Conservation (phyloP, 2,888 invertebrate species). For the Amphipoea oculea region DNA sequence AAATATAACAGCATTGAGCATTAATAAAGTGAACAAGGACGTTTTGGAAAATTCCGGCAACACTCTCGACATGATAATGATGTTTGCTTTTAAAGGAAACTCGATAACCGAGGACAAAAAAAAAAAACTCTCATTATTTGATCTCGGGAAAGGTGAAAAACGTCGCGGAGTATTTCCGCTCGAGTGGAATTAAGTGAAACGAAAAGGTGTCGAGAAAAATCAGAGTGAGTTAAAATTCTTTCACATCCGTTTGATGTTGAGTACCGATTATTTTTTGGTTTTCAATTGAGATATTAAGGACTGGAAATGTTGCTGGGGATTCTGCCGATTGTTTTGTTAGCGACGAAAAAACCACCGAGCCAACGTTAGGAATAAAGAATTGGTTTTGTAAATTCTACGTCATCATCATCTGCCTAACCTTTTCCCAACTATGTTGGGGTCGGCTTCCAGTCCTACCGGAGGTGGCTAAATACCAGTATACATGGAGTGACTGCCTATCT, state of each 20-base stretch:
- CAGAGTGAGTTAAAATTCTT: background rate
- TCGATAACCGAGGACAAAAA: constrained; percentile 33
- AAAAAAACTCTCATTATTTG: constrained; percentile 22
- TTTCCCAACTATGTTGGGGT: no score
- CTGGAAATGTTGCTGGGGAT: background rate
- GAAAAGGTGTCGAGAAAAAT: constrained; percentile 18
- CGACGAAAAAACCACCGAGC: no score
- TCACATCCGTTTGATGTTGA: background rate
- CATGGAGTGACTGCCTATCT: no score
- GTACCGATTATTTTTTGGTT: background rate
- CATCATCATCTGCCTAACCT: no score
- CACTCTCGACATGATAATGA: constrained; percentile 36
- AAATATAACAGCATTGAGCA: background rate
- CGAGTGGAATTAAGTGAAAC: constrained; percentile 18
- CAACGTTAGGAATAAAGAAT: no score
- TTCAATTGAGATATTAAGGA: no score
- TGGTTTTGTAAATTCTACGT: no score
- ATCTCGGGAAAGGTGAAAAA: constrained; percentile 29
- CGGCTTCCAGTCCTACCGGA: no score
- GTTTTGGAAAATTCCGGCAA: constrained; percentile 20
- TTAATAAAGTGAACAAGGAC: constrained; percentile 16
- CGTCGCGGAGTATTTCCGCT: constrained; percentile 12
- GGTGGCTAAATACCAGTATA: no score
- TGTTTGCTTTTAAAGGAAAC: constrained; percentile 50
- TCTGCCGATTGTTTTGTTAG: background rate